phyloP scores from a whole-genome alignment of 1,140 invertebrate genomes.

The Lepidotrigona ventralis region DNA sequence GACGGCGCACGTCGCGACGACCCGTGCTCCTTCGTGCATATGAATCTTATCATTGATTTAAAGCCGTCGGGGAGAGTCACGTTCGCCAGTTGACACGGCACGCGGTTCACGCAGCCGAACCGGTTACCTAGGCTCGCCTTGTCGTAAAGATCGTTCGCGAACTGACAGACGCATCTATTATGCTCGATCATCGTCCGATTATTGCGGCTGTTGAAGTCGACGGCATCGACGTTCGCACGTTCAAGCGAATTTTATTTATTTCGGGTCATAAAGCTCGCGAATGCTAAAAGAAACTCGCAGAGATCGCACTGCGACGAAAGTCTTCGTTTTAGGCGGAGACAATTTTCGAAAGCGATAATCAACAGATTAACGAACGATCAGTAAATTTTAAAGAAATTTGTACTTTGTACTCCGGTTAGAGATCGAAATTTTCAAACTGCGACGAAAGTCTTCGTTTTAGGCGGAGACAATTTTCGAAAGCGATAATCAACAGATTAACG shows the following conservation, averaged over 20 bases:
- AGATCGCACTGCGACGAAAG: background rate
- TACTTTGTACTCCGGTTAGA: too few species aligned
- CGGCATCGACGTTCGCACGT: too few species aligned
- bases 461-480: too few species aligned
- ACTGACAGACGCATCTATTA: background rate
- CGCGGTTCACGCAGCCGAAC: background rate
- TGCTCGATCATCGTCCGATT: background rate
- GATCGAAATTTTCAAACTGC: too few species aligned
- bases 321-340: too few species aligned
- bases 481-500: too few species aligned
- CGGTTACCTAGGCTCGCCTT: background rate
- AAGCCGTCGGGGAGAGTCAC: constrained; percentile 2
- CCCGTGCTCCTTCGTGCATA: constrained; percentile 25
- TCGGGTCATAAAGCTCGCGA: background rate
- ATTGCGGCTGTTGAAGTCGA: background rate
- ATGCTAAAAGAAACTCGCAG: background rate
- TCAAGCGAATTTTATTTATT: too few species aligned
- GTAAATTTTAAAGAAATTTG: too few species aligned
- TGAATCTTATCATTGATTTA: constrained; percentile 48
- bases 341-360: too few species aligned
- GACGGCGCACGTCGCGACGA: constrained; percentile 24
- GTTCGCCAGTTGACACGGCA: constrained; percentile 3
- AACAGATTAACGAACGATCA: too few species aligned
- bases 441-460: background rate
- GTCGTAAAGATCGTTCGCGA: constrained; percentile 7